Base-by-base conservation (phyloP, 2,113 vertebrate genomes). In the Vimba vimba region DNA sequence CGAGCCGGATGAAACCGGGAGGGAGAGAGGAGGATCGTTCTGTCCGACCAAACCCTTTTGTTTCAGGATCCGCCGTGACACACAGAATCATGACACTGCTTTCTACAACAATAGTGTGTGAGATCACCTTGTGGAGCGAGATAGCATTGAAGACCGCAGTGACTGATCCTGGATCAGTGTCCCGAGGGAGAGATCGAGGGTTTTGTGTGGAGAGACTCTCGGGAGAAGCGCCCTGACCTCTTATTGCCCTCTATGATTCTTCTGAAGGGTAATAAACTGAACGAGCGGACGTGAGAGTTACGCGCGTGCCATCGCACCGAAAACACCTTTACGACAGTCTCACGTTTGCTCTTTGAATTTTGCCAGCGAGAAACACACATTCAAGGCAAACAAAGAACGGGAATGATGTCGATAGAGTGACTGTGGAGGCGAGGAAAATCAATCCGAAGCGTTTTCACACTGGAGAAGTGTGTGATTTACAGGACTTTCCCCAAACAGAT, bases 1-100 rank as follows among this genome's bases (percentile, higher is more conserved):
- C 0, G 59, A 93, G 91, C 95, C 94, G 94, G 92, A 94, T 92
- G 91, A 66, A 5, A 83, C 64, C 36, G 36, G 77, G 91, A 90
- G 91, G 2, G 19, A 57, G 52, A 7, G 55, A 21, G 1, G 52
- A 43, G 7, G 39, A 43, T 43, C 7, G 33, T 4, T 33, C 59
- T 23, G 78, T 45, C 33, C 15, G 57, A 45, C 21, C 7, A 80
- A 62, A 80, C 64, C 59, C 79, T 66, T 64, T 81, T 64, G 59
- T 45, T 80, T 47, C 36, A 10, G 59, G 36, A 64, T 23, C 15
- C 39, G 17, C 33, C 55, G 6, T n/a, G 33, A 79, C 6, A 39
- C 27, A 55, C 23, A 79, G n/a, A 52, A 76, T 76, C 45, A 52
- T 30, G 43, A 36, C 50, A 33, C 25, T 33, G 75, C 45, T 8